These are phyloP conservation scores for Microcebus griseorufus DNA, from an alignment of 2,113 vertebrate genomes.

Conservation along the genomic window DNA sequence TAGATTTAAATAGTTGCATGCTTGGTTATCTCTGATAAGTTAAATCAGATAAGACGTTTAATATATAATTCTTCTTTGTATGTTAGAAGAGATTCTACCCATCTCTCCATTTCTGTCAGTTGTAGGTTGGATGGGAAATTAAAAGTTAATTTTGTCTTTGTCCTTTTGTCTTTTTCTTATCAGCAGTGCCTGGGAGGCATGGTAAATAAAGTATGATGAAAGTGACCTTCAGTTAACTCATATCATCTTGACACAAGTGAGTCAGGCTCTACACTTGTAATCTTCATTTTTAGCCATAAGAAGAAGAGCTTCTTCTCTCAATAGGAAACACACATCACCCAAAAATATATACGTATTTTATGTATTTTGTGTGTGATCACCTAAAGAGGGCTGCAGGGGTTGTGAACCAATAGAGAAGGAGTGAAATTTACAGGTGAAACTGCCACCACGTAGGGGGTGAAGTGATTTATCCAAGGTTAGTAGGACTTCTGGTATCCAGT, in stretches of 20 bases:
- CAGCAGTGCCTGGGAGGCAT: slow-evolving; percentile 80
- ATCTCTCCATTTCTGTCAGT: slow-evolving; percentile 66
- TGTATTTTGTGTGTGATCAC: neutral
- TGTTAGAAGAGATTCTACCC: slow-evolving; percentile 63
- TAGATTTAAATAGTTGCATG: slow-evolving; percentile 59
- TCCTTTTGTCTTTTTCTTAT: slow-evolving; percentile 85
- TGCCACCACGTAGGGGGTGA: neutral
- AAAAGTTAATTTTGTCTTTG: slow-evolving; percentile 84
- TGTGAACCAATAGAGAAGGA: neutral
- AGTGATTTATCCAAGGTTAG: slow-evolving; percentile 6
- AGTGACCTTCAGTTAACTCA: slow-evolving; percentile 85
- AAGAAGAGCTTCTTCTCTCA: slow-evolving; percentile 42
- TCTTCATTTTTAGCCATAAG: slow-evolving; percentile 80
- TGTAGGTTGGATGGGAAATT: slow-evolving; percentile 78
- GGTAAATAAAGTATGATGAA: slow-evolving; percentile 80
- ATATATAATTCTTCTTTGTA: slow-evolving; percentile 50
- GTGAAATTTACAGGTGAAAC: neutral
- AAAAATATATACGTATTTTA: slow-evolving; percentile 50
- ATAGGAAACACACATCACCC: slow-evolving; percentile 29
- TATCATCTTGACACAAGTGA: slow-evolving; percentile 82
- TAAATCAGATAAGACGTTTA: slow-evolving; percentile 75
- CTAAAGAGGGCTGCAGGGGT: neutral
- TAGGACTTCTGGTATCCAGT: neutral
- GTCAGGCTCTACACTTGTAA: slow-evolving; percentile 79
- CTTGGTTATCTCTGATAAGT: slow-evolving; percentile 62